phyloP scores from a whole-genome alignment of 2,888 invertebrate species.

The Cephus sareptanus region DNA sequence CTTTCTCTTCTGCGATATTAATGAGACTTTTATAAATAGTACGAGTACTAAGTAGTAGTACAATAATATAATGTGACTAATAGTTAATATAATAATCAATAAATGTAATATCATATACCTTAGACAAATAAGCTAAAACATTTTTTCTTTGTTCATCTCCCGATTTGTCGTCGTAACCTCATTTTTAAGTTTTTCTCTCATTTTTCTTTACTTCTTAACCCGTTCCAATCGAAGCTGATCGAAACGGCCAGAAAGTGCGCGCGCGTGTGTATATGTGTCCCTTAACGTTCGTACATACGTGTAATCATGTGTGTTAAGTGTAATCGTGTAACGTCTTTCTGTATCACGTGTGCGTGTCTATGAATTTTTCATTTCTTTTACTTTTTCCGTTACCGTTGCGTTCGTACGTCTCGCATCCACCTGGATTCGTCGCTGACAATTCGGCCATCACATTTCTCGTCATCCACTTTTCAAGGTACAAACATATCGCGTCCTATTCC shows the following conservation, averaged over 20 bases:
- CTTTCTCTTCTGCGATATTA: background rate
- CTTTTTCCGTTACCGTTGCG: slow-evolving; percentile 1
- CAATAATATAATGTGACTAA: slow-evolving; percentile 57
- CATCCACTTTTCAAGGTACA: background rate
- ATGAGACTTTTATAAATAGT: slow-evolving; percentile 31
- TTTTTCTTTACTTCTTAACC: slow-evolving; percentile 14
- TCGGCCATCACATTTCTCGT: background rate
- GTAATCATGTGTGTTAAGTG: background rate
- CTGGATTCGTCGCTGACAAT: slow-evolving; percentile 8
- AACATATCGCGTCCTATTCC: background rate
- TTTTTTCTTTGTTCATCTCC: background rate
- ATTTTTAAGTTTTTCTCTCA: slow-evolving; percentile 3
- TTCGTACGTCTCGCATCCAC: slow-evolving; percentile 20
- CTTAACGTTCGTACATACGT: background rate
- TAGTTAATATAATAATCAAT: slow-evolving; percentile 56
- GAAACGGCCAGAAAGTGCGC: background rate
- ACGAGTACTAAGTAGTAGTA: slow-evolving; percentile 36
- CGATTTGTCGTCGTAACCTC: background rate
- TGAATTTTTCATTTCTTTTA: slow-evolving; percentile 9
- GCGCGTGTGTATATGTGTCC: background rate
- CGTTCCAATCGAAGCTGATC: background rate
- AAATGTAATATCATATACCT: slow-evolving; percentile 56
- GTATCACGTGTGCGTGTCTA: slow-evolving; percentile 10
- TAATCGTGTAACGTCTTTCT: slow-evolving; percentile 9
- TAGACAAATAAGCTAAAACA: slow-evolving; percentile 49